Base-by-base conservation (phyloP, 2,888 invertebrate species). In the Dusona sp. region DNA sequence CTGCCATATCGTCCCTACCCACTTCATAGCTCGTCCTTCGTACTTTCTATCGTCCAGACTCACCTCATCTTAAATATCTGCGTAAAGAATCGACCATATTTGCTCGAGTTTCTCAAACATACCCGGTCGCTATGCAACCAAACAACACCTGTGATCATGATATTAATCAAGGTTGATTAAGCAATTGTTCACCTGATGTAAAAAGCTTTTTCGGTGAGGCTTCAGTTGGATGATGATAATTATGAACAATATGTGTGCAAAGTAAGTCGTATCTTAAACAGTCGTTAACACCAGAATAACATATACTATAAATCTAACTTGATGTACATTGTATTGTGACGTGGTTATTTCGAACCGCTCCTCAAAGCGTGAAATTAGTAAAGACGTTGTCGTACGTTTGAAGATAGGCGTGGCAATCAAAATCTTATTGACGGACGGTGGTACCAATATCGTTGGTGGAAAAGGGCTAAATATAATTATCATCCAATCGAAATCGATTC, bases 51-150 rank as follows among this genome's bases (percentile, higher is more conserved):
- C 61, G 38, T 70, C 64, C 65, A 51, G 61, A 72, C 80, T 81
- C 74, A 72, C 70, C 74, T 85, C 80, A 45, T 84, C 81, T 82
- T 73, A 78, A 64, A 86, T 86, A 65, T 75, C 75, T 77, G 38
- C 45, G 70, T 51, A 16, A 42, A 54, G n/a, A 68, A 79, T 48
- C 57, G 45, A n/a, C 70, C 79, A 82, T 75, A 82, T 84, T 78
- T 68, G 36, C 68, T 78, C 54, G 54, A 74, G 78, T 75, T 86
- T 81, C 45, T 84, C 78, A 51, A 81, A 64, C 45, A 67, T 68
- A 0, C 51, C 22, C 61, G 22, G 70, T 3, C 13, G 57, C 57
- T 57, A 11, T 25, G 22, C 57, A 1, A 29, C 4, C 13, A 57
- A 57, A 45, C 61, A 61, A 75, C 38, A 57, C 42, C 54, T 61